Evolutionary conservation across 2,113 vertebrate genomes (phyloP), one percentile per base, ranked within the genome.

Genomic region (Rhinoderma darwinii): DNA sequence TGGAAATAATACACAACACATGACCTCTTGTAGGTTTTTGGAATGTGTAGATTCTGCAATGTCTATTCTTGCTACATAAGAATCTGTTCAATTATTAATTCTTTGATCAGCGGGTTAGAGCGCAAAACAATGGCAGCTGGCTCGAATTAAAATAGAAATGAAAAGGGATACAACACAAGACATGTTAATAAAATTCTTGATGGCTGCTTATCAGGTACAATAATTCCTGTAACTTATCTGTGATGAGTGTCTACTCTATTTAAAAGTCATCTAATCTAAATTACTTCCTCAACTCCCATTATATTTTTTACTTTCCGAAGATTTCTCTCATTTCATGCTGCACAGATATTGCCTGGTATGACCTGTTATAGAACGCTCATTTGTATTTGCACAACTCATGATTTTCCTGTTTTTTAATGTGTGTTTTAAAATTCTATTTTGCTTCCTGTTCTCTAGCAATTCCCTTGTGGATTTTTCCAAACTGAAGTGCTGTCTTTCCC

Each of bases 211-310:
- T 83, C 66, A 54, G 82, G 63, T 72, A 72, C 61, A 51, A 54
- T 83, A 73, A 72, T 70, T 83, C 74, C 39, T 82, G 82, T 84
- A 37, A 68, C 82, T 74, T 84, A 84, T 73, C 68, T n/a, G 66
- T 47, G 20, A 84, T 73, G 66, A 84, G 66, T 74, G 68, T 84
- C 68, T 54, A 73, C 66, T 54, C 66, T 56, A 84, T 84, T 73
- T 73, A 74, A 70, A 70, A 63, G 63, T 70, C 82, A 84, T 84
- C 66, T 54, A 37, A 51, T 84, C 82, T 84, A 73, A 84, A 84
- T 54, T n/a, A 74, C 82, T 84, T 84, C 32, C 18, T 83, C 59
- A 66, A 68, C 56, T 70, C 39, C 68, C 66, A 35, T 39, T 73
- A 54, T 47, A 74, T 84, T 84, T 84, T 41, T 56, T 74, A 74